phyloP scores from a whole-genome alignment of 2,797 vertebrate genomes.

The Cuniculus paca region DNA sequence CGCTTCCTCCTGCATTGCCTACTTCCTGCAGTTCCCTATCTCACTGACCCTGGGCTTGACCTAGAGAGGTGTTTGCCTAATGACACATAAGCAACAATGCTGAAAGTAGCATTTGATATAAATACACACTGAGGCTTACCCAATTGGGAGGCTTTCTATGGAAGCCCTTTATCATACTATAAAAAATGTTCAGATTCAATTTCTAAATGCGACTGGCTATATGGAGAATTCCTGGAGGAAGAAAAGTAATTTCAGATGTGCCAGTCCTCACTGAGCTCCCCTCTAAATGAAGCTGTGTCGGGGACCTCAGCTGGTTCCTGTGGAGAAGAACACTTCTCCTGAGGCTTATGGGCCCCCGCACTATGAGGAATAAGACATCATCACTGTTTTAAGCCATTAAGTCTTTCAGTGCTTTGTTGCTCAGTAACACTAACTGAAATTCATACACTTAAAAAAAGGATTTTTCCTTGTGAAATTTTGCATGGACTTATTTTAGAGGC shows the following conservation, averaged over 20 bases:
- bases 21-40: not conserved
- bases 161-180: not conserved
- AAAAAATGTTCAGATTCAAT: not conserved
- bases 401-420: not conserved
- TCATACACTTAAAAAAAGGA: not conserved
- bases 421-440: not conserved
- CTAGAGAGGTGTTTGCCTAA: not conserved
- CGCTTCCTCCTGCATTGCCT: not conserved
- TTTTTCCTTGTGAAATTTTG: not conserved
- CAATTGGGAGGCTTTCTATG: not conserved
- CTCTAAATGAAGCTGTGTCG: fast-evolving
- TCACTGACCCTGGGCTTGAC: not conserved
- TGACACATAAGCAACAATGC: not conserved
- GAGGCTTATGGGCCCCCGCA: not conserved
- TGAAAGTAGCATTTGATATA: not conserved
- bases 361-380: not conserved
- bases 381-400: not conserved
- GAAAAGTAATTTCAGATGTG: fast-evolving
- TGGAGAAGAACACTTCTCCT: not conserved
- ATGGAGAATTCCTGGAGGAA: not conserved
- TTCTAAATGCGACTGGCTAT: not conserved
- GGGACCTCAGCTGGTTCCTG: not conserved
- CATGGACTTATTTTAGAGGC: not conserved
- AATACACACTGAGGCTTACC: not conserved
- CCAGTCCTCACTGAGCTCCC: not conserved